Conservation (phyloP, 2,888 invertebrate genomes). For the Tenthredo mesomela region DNA sequence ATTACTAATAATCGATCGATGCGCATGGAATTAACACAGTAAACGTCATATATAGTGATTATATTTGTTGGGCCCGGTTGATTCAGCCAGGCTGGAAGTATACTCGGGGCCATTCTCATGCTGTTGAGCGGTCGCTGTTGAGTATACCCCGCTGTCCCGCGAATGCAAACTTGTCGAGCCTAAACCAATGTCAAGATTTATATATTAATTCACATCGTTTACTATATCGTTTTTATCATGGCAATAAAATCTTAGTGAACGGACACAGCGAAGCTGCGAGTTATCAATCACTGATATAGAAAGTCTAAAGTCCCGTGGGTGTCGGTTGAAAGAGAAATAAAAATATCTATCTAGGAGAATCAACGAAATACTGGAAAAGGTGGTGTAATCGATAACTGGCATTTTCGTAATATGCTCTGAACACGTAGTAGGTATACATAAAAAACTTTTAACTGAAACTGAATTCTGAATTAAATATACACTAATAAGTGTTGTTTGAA, state of each 20-base stretch:
- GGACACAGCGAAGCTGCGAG: constrained; percentile 20
- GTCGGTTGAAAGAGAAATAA: no score
- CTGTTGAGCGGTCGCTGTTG: constrained; percentile 77
- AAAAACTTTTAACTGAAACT: not conserved
- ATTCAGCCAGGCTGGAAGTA: constrained; percentile 76
- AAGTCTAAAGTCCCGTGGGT: not conserved
- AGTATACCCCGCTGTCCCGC: constrained; percentile 76
- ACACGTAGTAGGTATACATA: not conserved
- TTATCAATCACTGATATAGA: not conserved
- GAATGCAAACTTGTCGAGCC: constrained; percentile 73
- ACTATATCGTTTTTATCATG: constrained; percentile 27
- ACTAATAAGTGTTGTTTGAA: constrained; percentile 58
- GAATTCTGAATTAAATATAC: not conserved
- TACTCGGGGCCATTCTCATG: constrained; percentile 77
- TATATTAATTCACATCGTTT: constrained; percentile 46
- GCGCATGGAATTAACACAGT: constrained; percentile 23
- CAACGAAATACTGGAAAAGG: not conserved
- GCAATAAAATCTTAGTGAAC: not conserved
- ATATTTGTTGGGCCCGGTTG: constrained; percentile 67
- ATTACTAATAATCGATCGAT: not conserved
- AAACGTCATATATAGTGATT: not conserved
- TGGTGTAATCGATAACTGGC: constrained; percentile 31
- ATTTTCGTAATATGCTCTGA: not conserved
- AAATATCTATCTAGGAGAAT: no score
- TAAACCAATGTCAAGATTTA: constrained; percentile 66